Evolutionary conservation across 2,797 vertebrate species (phyloP), one percentile per base, ranked within the genome.

Genomic region (Chaenodraco wilsoni): DNA sequence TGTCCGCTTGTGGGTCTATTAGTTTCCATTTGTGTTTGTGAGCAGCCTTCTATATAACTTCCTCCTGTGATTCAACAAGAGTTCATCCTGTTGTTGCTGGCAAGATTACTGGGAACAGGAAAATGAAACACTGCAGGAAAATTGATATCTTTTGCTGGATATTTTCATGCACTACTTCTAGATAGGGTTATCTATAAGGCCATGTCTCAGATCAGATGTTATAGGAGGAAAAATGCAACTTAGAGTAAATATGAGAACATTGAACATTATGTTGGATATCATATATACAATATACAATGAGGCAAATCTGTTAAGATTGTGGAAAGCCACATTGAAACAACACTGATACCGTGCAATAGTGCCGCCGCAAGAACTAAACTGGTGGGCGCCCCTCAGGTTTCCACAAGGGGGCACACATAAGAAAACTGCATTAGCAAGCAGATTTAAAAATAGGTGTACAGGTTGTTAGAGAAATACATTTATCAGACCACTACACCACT

Each of bases 21-120:
- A 78, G 66, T 86, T 88, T 89, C 79, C 65, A 84, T 89, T 91
- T 84, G 76, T 81, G 68, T 87, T 50, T 76, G 65, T 46, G 72
- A 69, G 60, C 57, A 62, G 69, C 69, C 76, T 76, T 86, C 76
- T 69, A 84, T 80, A 84, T 73, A 76, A 76, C 87, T 83, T 79
- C 83, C 67, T 72, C 56, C 68, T 74, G 57, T 33, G 78, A 88
- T 78, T 81, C 74, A 75, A 65, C 66, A 59, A 81, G 71, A 74
- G 65, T 76, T 80, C 75, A 56, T 83, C 82, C 75, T 89, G 84
- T 89, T 90, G 72, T 91, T 89, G 60, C 78, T 91, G 86, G 85
- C 88, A 86, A 59, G 58, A 65, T 87, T 65, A 78, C 31, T 50
- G 17, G 49, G 61, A 77, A 76, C 17, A 69, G 33, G 58, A 80